A percentile compares a stretch with the other conserved stretches of the same genome.
Conservation (phyloP, 2,888 invertebrate species). For the Trichogramma dendrolimi region DNA sequence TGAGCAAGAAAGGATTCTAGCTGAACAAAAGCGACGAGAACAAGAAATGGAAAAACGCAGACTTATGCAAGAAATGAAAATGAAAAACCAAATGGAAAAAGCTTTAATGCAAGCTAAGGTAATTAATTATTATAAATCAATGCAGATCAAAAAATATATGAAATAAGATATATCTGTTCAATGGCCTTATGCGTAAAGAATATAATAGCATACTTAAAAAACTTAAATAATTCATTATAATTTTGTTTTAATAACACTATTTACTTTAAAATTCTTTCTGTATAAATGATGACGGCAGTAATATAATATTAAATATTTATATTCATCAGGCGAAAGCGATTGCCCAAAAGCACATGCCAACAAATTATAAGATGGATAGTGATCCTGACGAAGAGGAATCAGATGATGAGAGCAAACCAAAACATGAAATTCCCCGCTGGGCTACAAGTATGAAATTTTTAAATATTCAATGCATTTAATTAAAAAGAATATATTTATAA, state of each 20-base stretch:
- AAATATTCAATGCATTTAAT: slow-evolving; percentile 7
- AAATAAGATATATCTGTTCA: too few relatives aligned
- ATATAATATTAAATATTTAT: not conserved
- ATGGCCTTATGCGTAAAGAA: not conserved
- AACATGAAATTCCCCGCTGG: slow-evolving; percentile 46
- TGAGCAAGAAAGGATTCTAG: slow-evolving; percentile 44
- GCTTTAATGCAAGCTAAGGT: slow-evolving; percentile 25
- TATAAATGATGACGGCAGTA: not conserved
- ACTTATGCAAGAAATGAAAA: slow-evolving; percentile 37
- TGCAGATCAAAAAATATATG: too few relatives aligned
- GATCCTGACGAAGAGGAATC: slow-evolving; percentile 48
- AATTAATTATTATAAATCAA: too few relatives aligned
- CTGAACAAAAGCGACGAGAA: slow-evolving; percentile 46
- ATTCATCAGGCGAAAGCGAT: slow-evolving; percentile 30
- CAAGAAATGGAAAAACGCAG: slow-evolving; percentile 49
- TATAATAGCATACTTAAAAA: not conserved
- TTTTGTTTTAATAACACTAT: not conserved
- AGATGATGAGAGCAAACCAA: slow-evolving; percentile 45
- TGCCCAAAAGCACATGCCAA: slow-evolving; percentile 29
- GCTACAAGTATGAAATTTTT: slow-evolving; percentile 38
- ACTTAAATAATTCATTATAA: not conserved
- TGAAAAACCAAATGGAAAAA: slow-evolving; percentile 35
- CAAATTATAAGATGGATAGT: slow-evolving; percentile 44
- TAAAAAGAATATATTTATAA: not conserved
- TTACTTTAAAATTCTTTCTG: not conserved